These are phyloP conservation scores for Boloria euphrosyne DNA, from an alignment of 2,888 invertebrate genomes.

Conservation along the genomic window DNA sequence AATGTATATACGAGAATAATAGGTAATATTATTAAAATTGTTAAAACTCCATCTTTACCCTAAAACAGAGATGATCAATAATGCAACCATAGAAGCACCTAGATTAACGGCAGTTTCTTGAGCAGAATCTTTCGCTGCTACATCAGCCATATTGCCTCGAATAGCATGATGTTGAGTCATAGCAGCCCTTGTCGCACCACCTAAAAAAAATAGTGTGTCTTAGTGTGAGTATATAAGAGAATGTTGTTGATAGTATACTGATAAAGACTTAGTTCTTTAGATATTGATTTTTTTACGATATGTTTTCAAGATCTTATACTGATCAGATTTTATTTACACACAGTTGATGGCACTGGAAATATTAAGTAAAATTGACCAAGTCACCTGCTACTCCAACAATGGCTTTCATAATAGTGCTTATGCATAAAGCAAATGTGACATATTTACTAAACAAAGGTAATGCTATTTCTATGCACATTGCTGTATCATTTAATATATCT, in stretches of 20 bases:
- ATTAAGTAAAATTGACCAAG: conserved; percentile 1
- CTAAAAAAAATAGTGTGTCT: conserved; percentile 55
- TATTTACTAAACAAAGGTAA: conserved; percentile 87
- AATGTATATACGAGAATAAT: too few relatives aligned
- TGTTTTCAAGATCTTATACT: too few relatives aligned
- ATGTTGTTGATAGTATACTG: conserved; percentile 2
- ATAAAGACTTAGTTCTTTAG: too few relatives aligned
- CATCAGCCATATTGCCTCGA: conserved; percentile 95
- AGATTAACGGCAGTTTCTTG: conserved; percentile 98
- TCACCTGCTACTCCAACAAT: conserved; percentile 94
- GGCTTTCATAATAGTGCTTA: conserved; percentile 89
- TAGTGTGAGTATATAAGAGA: not conserved
- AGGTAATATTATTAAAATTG: too few relatives aligned
- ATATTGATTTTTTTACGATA: too few relatives aligned
- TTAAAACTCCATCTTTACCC: conserved; percentile 61
- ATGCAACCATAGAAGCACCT: conserved; percentile 89
- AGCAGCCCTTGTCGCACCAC: conserved; percentile 95
- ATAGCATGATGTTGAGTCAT: conserved; percentile 97
- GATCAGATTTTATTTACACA: too few relatives aligned
- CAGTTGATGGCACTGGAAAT: too few relatives aligned
- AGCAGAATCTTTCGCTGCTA: conserved; percentile 96
- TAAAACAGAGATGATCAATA: conserved; percentile 87
- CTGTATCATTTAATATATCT: conserved; percentile 94
- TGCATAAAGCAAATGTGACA: conserved; percentile 84
- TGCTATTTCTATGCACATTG: conserved; percentile 93